Conservation (phyloP, 2,888 invertebrate genomes). For the Hydrotaea diabolus region DNA sequence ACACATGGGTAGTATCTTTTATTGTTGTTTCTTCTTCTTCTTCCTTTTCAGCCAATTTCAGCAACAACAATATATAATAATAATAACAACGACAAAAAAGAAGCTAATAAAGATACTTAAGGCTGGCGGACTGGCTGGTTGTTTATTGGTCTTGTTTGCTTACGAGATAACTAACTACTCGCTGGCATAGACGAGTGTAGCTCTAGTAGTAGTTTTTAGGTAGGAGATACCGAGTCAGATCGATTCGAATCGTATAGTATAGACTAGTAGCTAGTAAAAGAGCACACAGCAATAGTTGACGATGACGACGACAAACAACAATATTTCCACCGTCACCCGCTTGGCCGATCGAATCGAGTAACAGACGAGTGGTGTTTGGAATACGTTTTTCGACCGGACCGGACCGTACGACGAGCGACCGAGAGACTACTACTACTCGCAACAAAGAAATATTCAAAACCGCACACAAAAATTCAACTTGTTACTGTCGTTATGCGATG, state of each 20-base stretch:
- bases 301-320: conserved; percentile 3
- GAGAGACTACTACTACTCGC: background rate
- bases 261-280: background rate
- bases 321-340: background rate
- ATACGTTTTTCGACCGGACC: background rate
- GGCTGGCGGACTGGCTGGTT: background rate
- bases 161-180: conserved; percentile 54
- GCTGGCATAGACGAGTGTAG: background rate
- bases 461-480: background rate
- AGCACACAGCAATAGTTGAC: background rate
- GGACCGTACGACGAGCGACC: background rate
- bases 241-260: conserved; percentile 3
- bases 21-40: too few relatives aligned
- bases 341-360: conserved; percentile 1
- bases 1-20: conserved; percentile 4
- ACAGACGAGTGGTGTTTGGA: background rate
- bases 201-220: background rate
- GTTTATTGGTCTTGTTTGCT: conserved; percentile 21
- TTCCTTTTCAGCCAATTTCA: background rate
- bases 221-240: background rate
- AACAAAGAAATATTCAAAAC: conserved; percentile 26
- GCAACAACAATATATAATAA: conserved; percentile 34
- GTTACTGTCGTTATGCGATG: background rate
- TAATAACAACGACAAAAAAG: background rate
- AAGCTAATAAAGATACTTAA: conserved; percentile 56